These are phyloP conservation scores for Aviceda cuculoides DNA, from an alignment of 2,797 vertebrate genomes.

Conservation along the genomic window DNA sequence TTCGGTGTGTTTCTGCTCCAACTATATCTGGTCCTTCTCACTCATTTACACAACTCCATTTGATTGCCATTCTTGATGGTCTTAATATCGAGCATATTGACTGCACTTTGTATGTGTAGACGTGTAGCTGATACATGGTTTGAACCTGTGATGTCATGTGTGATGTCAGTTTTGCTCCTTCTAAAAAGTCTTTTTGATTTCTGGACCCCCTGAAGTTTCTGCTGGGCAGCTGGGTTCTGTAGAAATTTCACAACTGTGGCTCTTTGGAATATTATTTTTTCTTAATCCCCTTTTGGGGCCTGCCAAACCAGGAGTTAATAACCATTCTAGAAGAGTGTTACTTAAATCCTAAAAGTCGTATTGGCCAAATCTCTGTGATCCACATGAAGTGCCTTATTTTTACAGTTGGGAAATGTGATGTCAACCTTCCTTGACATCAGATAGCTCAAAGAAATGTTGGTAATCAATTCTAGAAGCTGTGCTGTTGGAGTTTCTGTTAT, in stretches of 20 bases:
- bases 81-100: fast-evolving
- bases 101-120: neutral
- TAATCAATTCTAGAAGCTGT: neutral
- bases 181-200: neutral
- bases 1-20: neutral
- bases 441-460: neutral
- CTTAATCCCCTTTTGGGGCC: neutral
- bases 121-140: neutral
- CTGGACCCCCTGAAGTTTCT: neutral
- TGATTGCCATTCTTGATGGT: neutral
- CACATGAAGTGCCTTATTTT: neutral
- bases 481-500: neutral
- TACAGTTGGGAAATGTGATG: neutral
- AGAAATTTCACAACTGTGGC: neutral
- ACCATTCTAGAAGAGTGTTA: neutral
- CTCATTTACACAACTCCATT: neutral
- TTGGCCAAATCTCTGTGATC: neutral
- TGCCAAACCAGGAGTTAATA: neutral
- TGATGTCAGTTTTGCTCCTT: neutral
- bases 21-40: neutral
- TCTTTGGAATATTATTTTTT: neutral
- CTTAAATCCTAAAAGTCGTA: neutral
- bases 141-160: neutral
- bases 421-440: neutral
- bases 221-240: neutral